Base-by-base conservation (phyloP, 1,140 invertebrate species). In the Orchesella cincta region DNA sequence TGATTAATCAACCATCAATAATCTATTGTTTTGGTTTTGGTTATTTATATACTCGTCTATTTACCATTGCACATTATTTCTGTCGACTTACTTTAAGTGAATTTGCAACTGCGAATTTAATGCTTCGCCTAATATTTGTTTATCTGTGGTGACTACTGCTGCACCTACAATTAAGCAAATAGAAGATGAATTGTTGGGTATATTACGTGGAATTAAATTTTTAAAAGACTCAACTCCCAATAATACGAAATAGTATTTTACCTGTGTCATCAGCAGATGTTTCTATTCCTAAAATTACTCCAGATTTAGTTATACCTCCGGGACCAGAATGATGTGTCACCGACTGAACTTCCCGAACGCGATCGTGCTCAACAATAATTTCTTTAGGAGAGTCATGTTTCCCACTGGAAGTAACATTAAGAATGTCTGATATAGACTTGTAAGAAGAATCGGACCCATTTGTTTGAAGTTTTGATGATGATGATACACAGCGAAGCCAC, bases 211-310 rank as follows among this genome's bases (percentile, higher is more conserved):
- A 46, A 8, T 46, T 46, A 8, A 46, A 46, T 46, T 46, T 46
- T 8, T n/a, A n/a, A n/a, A n/a, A n/a, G n/a, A n/a, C n/a, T n/a
- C n/a, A n/a, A n/a, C n/a, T n/a, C n/a, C n/a, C n/a, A n/a, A n/a
- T n/a, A n/a, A n/a, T n/a, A 46, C 5, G 39, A 5, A 46, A 46
- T 46, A 46, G 39, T 46, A 46, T 12, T 57, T 57, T 67, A 71
- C 94, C 96, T 1, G 97, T 98, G 85, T 99, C 97, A 88, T 99
- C 97, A 86, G 96, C 98, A 81, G 96, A 98, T n/a, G 95, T 97
- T 90, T 99, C 97, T 81, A 99, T 98, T 12, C 97, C 97, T 78
- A 98, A 86, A 62, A 96, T 87, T 75, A 86, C 39, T 0, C 81
- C 77, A n/a, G 76, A 52, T 34, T 74, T 64, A 20, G n/a, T 75